Percentiles rank a stretch among this genome's conserved stretches.
phyloP scores from a whole-genome alignment of 1,140 invertebrate species.

The Panagrolaimus sp. region DNA sequence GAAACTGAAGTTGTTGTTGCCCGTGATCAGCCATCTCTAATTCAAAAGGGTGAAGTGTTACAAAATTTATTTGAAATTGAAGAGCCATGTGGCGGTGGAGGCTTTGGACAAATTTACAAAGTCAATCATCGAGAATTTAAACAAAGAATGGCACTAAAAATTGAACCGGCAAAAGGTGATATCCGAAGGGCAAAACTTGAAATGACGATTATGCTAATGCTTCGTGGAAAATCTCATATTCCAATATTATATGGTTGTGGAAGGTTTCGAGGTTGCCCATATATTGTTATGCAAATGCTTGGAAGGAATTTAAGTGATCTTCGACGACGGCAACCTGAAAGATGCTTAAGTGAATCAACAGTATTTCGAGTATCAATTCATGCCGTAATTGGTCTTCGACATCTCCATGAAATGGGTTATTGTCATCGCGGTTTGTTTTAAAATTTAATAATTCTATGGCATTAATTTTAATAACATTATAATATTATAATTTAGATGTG shows the following conservation, averaged over 20 bases:
- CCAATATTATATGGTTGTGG: constrained; percentile 11
- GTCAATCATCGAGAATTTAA: constrained; percentile 8
- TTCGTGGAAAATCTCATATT: constrained; percentile 8
- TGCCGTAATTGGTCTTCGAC: constrained; percentile 26
- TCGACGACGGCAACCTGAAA: constrained; percentile 19
- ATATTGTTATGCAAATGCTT: constrained; percentile 42
- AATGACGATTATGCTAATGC: constrained; percentile 12
- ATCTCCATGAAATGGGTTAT: constrained; percentile 28
- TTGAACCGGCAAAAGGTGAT: background rate
- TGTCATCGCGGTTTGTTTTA: constrained; percentile 29
- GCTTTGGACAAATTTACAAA: constrained; percentile 11
- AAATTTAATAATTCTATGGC: too few species aligned
- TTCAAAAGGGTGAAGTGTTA: background rate
- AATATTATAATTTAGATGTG: background rate
- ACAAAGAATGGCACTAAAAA: constrained; percentile 10
- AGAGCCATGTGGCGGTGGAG: constrained; percentile 7
- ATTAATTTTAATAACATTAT: too few species aligned
- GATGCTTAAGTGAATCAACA: constrained; percentile 27
- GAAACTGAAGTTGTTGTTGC: background rate
- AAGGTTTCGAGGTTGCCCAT: constrained; percentile 11
- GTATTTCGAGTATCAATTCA: constrained; percentile 29
- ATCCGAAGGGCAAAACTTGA: background rate
- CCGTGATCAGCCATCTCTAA: background rate
- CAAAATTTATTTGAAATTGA: constrained; percentile 10
- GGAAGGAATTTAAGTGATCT: constrained; percentile 35